Evolutionary conservation across 2,888 invertebrate genomes (phyloP), one percentile per base, ranked within the genome.

Genomic region (Neocrepidodera transversa): DNA sequence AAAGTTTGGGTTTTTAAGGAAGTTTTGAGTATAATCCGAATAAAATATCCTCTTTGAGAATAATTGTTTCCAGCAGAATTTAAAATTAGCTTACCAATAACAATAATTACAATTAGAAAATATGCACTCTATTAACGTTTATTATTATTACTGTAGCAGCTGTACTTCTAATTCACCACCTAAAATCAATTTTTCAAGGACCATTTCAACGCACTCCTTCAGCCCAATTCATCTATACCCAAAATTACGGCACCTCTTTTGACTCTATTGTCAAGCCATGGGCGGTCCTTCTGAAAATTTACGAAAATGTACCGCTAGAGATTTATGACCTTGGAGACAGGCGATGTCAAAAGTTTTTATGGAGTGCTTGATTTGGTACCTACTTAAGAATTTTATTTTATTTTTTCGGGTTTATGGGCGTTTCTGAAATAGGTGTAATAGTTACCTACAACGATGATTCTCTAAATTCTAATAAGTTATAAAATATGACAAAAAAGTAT

Each of bases 281-380:
- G 65, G 68, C 59, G 65, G 65, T 64, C 64, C 64, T 65, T 60
- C 65, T 51, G 65, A 67, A 68, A 63, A 64, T 66, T 63, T 53
- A 32, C 58, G 65, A 48, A 26, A 51, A 50, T 58, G 60, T 51
- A 58, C 65, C 67, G 67, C 64, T n/a, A 6, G 63, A 63, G 60
- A 64, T 63, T 66, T 62, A 60, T 65, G 30, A 50, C 35, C 55
- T 52, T 57, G 42, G 42, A 59, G 67, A 65, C 65, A 67, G 64
- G 58, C 56, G 61, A 48, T 61, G 63, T 64, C 56, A 50, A 52
- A 58, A 49, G 28, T 58, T 58, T n/a, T 58, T 54, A 57, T 60
- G 56, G 43, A 17, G 45, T 23, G 38, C 53, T 42, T 42, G 49
- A 53, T 53, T 53, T 47, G 45, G 35, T 54, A 36, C 54, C 45